phyloP scores from a whole-genome alignment of 2,888 invertebrate species.

The Helleia helle region DNA sequence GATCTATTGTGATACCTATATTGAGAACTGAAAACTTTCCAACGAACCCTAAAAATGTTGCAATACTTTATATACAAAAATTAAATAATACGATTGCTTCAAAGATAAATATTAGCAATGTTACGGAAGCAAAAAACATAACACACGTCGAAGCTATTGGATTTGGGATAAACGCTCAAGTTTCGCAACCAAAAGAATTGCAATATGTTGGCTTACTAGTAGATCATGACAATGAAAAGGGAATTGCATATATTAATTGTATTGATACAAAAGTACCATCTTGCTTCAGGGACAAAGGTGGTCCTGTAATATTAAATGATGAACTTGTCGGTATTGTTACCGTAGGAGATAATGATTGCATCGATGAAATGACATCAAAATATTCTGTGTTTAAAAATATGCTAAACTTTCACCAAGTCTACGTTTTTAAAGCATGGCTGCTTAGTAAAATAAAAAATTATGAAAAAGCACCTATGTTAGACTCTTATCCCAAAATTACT shows the following conservation, averaged over 20 bases:
- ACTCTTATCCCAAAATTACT: neutral
- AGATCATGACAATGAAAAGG: slow-evolving; percentile 17
- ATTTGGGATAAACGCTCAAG: slow-evolving; percentile 52
- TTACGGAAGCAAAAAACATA: slow-evolving; percentile 31
- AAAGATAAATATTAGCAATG: slow-evolving; percentile 46
- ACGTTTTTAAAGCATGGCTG: slow-evolving; percentile 55
- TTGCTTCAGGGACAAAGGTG: slow-evolving; percentile 57
- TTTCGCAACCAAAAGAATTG: slow-evolving; percentile 38
- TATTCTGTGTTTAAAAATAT: slow-evolving; percentile 49
- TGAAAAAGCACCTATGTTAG: neutral
- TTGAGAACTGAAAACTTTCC: slow-evolving; percentile 52
- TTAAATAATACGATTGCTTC: slow-evolving; percentile 40
- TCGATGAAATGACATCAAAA: slow-evolving; percentile 41
- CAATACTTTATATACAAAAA: slow-evolving; percentile 49
- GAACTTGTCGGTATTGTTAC: slow-evolving; percentile 50
- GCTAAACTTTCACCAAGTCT: slow-evolving; percentile 44
- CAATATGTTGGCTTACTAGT: slow-evolving; percentile 51
- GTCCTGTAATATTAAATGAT: slow-evolving; percentile 46
- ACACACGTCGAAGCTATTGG: slow-evolving; percentile 47
- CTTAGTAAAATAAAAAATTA: slow-evolving; percentile 50
- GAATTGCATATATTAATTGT: slow-evolving; percentile 48
- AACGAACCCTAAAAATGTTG: slow-evolving; percentile 46
- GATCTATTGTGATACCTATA: slow-evolving; percentile 35
- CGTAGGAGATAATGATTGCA: slow-evolving; percentile 44
- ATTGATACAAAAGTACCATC: slow-evolving; percentile 51